Evolutionary conservation across 2,797 vertebrate species (phyloP).

Genomic region (Micrastur ruficollis): DNA sequence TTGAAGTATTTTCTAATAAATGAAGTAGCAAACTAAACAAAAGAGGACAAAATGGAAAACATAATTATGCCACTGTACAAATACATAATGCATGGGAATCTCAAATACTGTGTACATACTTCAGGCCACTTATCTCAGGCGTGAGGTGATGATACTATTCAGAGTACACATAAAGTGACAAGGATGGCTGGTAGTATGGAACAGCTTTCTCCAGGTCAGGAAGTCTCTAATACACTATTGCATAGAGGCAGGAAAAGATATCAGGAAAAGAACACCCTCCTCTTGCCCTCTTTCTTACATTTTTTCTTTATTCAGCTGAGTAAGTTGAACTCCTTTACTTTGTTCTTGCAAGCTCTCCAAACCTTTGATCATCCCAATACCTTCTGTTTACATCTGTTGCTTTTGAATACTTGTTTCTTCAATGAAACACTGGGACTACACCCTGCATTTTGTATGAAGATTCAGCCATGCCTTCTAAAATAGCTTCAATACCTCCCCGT

Average conservation of each 20-base stretch:
- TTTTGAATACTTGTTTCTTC: neutral
- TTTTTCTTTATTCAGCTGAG: neutral
- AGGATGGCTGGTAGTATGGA: neutral
- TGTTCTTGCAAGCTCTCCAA: neutral
- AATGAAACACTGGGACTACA: neutral
- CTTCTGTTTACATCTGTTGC: neutral
- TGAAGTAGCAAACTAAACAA: neutral
- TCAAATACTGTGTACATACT: neutral
- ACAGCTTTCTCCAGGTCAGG: neutral
- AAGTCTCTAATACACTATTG: neutral
- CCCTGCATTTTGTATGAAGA: neutral
- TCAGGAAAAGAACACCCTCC: neutral
- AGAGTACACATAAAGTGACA: neutral
- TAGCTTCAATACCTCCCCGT: neutral
- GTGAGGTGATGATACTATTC: neutral
- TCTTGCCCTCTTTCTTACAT: neutral
- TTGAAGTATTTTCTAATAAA: neutral
- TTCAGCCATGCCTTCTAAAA: neutral
- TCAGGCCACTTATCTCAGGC: neutral
- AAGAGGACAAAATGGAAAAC: neutral
- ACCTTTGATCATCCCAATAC: neutral
- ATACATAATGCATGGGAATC: neutral
- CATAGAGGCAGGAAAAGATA: neutral
- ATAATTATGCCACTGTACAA: neutral
- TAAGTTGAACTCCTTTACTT: neutral